Base-by-base conservation (phyloP, 2,797 vertebrate genomes). In the Myotis pilosus region DNA sequence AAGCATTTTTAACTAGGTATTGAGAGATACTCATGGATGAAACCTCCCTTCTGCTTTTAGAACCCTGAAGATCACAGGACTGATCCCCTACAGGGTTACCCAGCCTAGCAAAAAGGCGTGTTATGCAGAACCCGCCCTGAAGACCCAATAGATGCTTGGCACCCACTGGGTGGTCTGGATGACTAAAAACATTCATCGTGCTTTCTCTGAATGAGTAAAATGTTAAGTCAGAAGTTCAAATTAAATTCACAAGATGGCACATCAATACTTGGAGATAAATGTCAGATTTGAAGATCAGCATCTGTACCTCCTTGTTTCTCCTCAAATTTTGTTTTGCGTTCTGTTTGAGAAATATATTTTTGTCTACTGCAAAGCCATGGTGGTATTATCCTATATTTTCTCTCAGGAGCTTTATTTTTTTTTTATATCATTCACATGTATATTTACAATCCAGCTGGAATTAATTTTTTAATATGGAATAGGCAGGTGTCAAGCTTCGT, bases 191-290 rank as follows among this genome's bases (percentile, higher is more conserved):
- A 64, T 53, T 11, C 41, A 25, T 51, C 6, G 13, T 49, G 44
- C 2, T 57, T 62, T 85, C 47, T 68, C 12, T 36, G 44, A 78
- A 28, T 19, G 49, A 60, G 25, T 11, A 44, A 72, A 38, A 89
- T 69, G 66, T 80, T 75, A 86, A 82, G 41, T 72, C 71, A 92
- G 44, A 79, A 86, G 94, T 51, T 55, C 15, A 79, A 66, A 57
- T 15, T 25, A 74, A 71, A 38, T 71, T 84, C 23, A 83, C 28
- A 84, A 0, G 79, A 80, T 0, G n/a, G 47, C 5, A 72, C 44
- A 47, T 49, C 9, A 84, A 84, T 19, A 49, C 16, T 22, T 62
- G 33, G 41, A 66, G 28, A 84, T 28, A 84, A 68, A 68, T 28
- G 51, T 66, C 51, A 72, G 15, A 53, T 19, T 4, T 72, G 33